Conservation (phyloP, 1,140 invertebrate species). For the Diprion similis region DNA sequence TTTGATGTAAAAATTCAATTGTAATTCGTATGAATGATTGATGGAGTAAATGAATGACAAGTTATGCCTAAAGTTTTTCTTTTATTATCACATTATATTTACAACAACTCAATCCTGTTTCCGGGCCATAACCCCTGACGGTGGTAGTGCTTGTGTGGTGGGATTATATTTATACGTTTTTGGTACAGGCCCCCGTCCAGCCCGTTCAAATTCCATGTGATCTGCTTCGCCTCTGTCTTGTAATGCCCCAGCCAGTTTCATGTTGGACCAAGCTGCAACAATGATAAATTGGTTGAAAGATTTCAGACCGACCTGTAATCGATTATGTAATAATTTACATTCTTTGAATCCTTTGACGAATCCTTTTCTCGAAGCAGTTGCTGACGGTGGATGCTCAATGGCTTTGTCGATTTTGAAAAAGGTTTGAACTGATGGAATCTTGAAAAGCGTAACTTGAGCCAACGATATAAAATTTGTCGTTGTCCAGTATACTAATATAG, state of each 20-base stretch:
- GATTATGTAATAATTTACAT: conserved; percentile 66
- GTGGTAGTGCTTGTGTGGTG: conserved; percentile 62
- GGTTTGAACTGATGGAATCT: conserved; percentile 74
- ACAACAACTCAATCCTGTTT: conserved; percentile 22
- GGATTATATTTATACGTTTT: conserved; percentile 91
- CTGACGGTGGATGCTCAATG: conserved; percentile 64
- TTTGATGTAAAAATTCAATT: background rate
- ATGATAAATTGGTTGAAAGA: conserved; percentile 27
- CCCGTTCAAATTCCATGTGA: conserved; percentile 79
- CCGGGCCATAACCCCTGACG: conserved; percentile 28
- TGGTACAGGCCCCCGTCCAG: conserved; percentile 82
- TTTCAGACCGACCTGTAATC: background rate
- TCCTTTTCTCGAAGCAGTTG: conserved; percentile 74
- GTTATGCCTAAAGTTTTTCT: background rate
- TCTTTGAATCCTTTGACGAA: conserved; percentile 83
- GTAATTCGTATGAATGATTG: background rate
- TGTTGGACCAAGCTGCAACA: conserved; percentile 79
- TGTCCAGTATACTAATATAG: conserved; percentile 90
- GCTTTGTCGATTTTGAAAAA: conserved; percentile 81
- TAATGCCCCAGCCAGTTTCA: conserved; percentile 80
- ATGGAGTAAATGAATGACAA: too few species aligned
- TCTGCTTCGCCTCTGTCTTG: conserved; percentile 79
- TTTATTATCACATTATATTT: background rate
- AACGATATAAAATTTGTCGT: conserved; percentile 90
- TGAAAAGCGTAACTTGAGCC: conserved; percentile 80